Conservation (phyloP, 2,113 vertebrate species). For the Strix aluco region DNA sequence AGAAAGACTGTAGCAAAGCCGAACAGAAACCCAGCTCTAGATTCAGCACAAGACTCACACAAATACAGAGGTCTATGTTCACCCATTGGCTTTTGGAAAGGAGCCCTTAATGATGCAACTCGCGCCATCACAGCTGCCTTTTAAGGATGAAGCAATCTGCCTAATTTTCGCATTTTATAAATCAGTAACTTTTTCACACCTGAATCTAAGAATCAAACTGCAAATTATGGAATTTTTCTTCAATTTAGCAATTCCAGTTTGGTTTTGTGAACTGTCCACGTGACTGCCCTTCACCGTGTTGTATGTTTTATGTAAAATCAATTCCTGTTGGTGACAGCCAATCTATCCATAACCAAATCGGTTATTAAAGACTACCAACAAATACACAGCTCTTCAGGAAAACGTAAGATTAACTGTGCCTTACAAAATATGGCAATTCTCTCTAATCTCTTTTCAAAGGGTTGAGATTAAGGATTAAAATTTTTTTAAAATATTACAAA, state of each 20-base stretch:
- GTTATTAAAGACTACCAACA: background rate
- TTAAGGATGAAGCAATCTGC: background rate
- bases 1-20: background rate
- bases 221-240: background rate
- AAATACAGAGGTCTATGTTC: background rate
- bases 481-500: background rate
- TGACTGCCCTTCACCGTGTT: background rate
- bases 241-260: background rate
- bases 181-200: background rate
- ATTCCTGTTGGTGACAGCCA: background rate
- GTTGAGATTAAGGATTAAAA: background rate
- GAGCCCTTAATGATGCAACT: background rate
- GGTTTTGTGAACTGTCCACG: background rate
- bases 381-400: background rate
- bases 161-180: background rate
- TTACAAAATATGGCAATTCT: background rate
- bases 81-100: background rate
- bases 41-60: background rate
- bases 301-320: background rate
- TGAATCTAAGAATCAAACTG: background rate
- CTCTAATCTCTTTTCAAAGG: background rate
- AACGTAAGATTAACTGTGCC: accelerated
- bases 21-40: background rate
- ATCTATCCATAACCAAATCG: background rate
- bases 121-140: background rate